Evolutionary conservation across 2,113 vertebrate genomes (phyloP), one percentile per base, ranked within the genome.

Genomic region (Barbus barbus): DNA sequence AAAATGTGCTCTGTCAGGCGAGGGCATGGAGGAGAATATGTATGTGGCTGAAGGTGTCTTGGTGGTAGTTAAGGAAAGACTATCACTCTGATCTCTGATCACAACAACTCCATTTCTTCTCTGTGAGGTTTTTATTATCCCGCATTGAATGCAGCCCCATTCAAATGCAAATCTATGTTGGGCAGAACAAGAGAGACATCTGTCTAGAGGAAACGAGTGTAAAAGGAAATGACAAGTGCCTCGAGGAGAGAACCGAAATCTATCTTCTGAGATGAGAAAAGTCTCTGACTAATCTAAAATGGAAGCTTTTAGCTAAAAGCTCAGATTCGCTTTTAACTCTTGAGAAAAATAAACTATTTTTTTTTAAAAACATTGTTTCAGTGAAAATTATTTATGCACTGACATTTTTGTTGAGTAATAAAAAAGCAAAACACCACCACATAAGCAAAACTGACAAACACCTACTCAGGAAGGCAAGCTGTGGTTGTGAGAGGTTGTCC

Each of bases 141-240:
- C 83, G 81, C 88, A 88, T 86, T 93, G 94, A 95, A 94, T 92
- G 93, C 91, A 85, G 91, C 87, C 90, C 90, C 91, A 93, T 94
- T 95, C 92, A 93, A 78, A 95, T 93, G 93, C 92, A 93, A 94
- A 94, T 95, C 92, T 33, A 92, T 92, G 93, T 90, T 91, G 83
- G 87, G 86, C 89, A 93, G 92, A 93, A 91, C 83, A 65, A 86
- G 12, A 89, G 90, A 92, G 92, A 90, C 92, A 89, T 71, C 67
- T 61, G 56, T 78, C 56, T 61, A 53, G 77, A 69, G 77, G 12
- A 60, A 28, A 69, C 13, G 20, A 69, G 33, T n/a, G 77, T 16
- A 14, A 31, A 60, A 46, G 41, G 14, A 58, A 78, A 73, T 38
- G 38, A 78, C 36, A 60, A 53, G 41, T 18, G 76, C 22, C 76